These are phyloP conservation scores for Phylloscopus trochiloides DNA, from an alignment of 2,113 vertebrate species.

Conservation along the genomic window DNA sequence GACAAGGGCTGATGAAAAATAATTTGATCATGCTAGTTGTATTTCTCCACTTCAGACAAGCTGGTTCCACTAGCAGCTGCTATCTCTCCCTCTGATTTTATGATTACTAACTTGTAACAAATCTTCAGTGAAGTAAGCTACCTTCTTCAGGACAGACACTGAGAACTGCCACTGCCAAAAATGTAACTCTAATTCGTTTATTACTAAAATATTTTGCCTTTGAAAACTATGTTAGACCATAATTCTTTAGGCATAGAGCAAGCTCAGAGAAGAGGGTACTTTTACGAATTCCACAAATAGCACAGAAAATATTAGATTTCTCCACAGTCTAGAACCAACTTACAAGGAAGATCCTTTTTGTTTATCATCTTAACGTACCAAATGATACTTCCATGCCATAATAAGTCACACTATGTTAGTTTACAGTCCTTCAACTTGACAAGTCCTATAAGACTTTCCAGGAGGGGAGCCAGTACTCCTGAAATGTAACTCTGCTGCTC, in stretches of 20 bases:
- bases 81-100: background rate
- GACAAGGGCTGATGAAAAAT: background rate
- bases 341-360: background rate
- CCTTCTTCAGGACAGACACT: background rate
- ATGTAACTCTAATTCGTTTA: background rate
- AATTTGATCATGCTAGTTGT: accelerated
- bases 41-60: background rate
- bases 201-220: background rate
- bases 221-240: background rate
- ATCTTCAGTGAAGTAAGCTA: background rate
- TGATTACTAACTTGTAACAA: background rate
- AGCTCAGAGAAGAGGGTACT: background rate
- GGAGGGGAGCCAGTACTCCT: background rate
- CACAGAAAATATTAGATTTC: background rate
- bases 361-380: background rate
- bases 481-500: background rate
- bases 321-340: background rate
- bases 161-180: background rate
- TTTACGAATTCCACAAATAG: background rate
- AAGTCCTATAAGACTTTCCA: background rate
- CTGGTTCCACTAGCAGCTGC: background rate
- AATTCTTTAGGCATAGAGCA: background rate
- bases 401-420: background rate
- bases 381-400: background rate
- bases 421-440: background rate